Evolutionary conservation across 53 echinoderm and acorn worm genomes (phyloP).

Genomic region (Paelopatides confundens): DNA sequence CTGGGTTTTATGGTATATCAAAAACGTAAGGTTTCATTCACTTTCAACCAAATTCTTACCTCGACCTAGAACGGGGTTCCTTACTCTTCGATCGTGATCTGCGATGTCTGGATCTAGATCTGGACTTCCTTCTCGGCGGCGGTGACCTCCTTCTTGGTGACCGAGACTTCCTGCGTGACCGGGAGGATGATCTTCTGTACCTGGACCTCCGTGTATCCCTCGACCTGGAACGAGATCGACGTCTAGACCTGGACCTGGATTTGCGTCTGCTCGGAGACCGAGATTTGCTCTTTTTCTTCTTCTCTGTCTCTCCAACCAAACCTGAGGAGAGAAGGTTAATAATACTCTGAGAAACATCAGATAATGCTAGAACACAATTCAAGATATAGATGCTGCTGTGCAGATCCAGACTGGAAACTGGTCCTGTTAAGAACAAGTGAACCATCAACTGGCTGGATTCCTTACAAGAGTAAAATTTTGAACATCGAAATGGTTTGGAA

Average conservation of each 20-base stretch:
- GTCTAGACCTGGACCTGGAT: constrained; percentile 75
- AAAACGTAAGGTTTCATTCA: no score
- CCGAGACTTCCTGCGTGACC: constrained; percentile 44
- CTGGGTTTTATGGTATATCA: no score
- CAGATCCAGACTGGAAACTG: no score
- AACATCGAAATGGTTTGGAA: no score
- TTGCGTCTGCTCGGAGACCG: constrained; percentile 68
- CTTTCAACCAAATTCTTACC: constrained; percentile 21
- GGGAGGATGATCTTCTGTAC: constrained; percentile 68
- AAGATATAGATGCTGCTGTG: background rate
- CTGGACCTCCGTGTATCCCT: constrained; percentile 57
- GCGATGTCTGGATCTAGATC: constrained; percentile 68
- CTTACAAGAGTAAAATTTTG: no score
- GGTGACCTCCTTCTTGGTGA: constrained; percentile 77
- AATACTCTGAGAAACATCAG: background rate
- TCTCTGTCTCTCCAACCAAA: constrained; percentile 62
- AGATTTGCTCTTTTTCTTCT: constrained; percentile 79
- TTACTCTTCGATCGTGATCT: constrained; percentile 76
- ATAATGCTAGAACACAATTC: background rate
- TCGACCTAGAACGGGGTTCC: constrained; percentile 78
- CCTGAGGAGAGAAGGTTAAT: background rate
- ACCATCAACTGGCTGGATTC: no score
- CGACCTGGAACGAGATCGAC: constrained; percentile 71
- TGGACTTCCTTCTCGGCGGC: constrained; percentile 68
- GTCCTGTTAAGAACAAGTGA: no score